Conservation (phyloP, 1,140 invertebrate species). For the Drosophila rhopaloa region DNA sequence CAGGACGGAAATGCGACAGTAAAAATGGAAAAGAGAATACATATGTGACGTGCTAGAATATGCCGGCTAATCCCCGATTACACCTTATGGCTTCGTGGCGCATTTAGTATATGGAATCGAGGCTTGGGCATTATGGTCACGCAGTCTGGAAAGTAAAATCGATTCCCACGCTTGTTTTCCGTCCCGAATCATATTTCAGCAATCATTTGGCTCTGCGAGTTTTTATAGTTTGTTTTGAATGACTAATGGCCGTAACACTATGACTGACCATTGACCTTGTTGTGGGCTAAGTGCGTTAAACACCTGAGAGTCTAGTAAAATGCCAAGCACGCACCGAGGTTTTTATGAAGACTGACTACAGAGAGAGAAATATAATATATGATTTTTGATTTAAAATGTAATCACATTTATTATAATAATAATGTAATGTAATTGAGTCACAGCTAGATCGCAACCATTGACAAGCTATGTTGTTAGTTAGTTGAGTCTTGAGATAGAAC, state of each 20-base stretch:
- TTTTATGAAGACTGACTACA: conserved; percentile 43
- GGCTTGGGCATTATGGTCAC: conserved; percentile 1
- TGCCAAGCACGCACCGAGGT: conserved; percentile 33
- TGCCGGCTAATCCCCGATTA: conserved; percentile 17
- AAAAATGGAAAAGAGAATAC: conserved; percentile 1
- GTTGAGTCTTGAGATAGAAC: no score
- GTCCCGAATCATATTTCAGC: conserved; percentile 13
- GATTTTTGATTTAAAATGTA: no score
- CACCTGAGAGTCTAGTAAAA: conserved; percentile 46
- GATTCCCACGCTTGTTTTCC: conserved; percentile 39
- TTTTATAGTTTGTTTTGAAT: conserved; percentile 47
- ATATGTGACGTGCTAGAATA: neutral
- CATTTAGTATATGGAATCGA: neutral
- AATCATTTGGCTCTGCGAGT: conserved; percentile 8
- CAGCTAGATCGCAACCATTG: no score
- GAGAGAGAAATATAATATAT: neutral
- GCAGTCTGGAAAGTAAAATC: conserved; percentile 40
- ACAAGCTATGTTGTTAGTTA: no score
- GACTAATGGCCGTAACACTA: conserved; percentile 55
- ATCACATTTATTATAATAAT: no score
- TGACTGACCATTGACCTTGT: conserved; percentile 67
- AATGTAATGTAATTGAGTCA: no score
- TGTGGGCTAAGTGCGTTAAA: conserved; percentile 46
- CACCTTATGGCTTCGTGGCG: conserved; percentile 36
- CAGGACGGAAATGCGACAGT: conserved; percentile 60